These are phyloP conservation scores for Scotopteryx bipunctaria DNA, from an alignment of 2,888 invertebrate genomes.

Conservation along the genomic window DNA sequence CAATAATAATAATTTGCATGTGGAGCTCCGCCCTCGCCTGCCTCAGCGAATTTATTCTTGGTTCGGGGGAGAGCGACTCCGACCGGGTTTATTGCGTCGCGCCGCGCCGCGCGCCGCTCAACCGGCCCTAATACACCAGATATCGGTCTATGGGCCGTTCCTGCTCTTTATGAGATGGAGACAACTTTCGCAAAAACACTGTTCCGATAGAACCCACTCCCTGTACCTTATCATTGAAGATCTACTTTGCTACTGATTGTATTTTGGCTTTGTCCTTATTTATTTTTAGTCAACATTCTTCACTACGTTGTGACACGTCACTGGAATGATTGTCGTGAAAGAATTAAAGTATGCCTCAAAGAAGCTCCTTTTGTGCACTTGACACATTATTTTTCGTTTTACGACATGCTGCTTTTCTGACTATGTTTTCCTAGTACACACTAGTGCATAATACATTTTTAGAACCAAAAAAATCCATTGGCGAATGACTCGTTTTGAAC, in stretches of 20 bases:
- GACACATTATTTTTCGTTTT: too few species aligned
- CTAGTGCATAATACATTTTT: too few species aligned
- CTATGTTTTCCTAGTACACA: too few species aligned
- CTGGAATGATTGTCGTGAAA: too few species aligned
- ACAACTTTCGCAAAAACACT: conserved; percentile 2
- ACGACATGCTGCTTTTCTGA: too few species aligned
- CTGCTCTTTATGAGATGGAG: not conserved
- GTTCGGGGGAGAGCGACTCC: conserved; percentile 43
- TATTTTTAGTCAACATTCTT: too few species aligned
- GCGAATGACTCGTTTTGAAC: too few species aligned
- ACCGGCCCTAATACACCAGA: conserved; percentile 4
- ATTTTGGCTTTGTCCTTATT: too few species aligned
- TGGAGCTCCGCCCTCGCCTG: conserved; percentile 58
- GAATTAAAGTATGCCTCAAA: too few species aligned
- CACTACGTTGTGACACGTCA: too few species aligned
- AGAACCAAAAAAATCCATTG: too few species aligned
- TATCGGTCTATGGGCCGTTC: conserved; percentile 3
- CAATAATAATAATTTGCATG: conserved; percentile 73
- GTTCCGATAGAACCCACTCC: not conserved
- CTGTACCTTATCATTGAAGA: conserved; percentile 3
- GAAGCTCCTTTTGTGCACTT: too few species aligned
- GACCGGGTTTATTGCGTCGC: conserved; percentile 47
- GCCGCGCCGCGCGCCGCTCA: not conserved
- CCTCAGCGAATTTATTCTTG: conserved; percentile 55
- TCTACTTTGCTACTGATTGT: not conserved